A percentile compares a stretch with the other conserved stretches of the same genome.
phyloP scores from a whole-genome alignment of 2,797 vertebrate genomes.

The Sebastes minor region DNA sequence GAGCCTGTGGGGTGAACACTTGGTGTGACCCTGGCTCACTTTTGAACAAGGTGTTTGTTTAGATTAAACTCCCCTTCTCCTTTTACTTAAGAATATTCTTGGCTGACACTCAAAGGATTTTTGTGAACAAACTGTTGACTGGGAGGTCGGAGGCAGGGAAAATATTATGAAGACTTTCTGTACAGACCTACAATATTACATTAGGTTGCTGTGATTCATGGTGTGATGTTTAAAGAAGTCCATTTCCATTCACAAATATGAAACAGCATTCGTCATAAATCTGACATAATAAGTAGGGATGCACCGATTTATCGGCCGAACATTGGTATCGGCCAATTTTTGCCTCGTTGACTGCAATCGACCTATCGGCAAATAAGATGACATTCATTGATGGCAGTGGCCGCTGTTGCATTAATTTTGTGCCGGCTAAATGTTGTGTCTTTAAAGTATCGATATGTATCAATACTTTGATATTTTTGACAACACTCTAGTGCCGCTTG shows the following conservation, averaged over 20 bases:
- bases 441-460: too few relatives aligned
- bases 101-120: background rate
- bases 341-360: too few relatives aligned
- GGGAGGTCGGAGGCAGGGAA: background rate
- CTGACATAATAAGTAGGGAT: background rate
- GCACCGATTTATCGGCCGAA: too few relatives aligned
- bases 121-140: background rate
- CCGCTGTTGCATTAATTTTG: too few relatives aligned
- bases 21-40: constrained; percentile 50
- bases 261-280: too few relatives aligned
- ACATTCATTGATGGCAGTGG: too few relatives aligned
- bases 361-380: too few relatives aligned
- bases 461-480: too few relatives aligned
- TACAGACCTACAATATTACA: background rate
- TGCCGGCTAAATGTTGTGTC: too few relatives aligned
- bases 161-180: background rate
- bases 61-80: constrained; percentile 39
- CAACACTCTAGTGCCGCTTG: background rate
- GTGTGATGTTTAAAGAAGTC: too few relatives aligned
- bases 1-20: constrained; percentile 51
- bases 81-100: constrained; percentile 23
- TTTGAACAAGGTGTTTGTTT: constrained; percentile 64
- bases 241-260: background rate
- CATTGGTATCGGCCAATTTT: too few relatives aligned
- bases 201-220: background rate